These are phyloP conservation scores for Calosoma granatense DNA, from an alignment of 1,140 invertebrate genomes.

Conservation along the genomic window DNA sequence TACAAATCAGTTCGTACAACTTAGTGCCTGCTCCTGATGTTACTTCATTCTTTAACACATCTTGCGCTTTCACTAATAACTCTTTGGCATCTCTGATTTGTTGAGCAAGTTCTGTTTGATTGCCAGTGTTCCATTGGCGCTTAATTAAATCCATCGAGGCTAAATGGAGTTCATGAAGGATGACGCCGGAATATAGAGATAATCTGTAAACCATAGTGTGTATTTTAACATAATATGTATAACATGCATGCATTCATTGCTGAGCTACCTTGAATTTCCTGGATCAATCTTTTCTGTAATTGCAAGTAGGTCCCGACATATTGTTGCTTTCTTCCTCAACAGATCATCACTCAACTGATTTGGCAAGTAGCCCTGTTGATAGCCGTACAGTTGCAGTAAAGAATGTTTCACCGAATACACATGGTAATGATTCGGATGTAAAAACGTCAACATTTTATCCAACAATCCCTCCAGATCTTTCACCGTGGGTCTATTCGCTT, in stretches of 20 bases:
- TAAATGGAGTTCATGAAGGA: conserved; percentile 55
- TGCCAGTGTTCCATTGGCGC: conserved; percentile 37
- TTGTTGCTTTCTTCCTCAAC: conserved; percentile 49
- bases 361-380: conserved; percentile 47
- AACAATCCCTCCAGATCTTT: conserved; percentile 49
- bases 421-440: conserved; percentile 75
- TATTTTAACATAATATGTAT: neutral
- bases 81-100: conserved; percentile 33
- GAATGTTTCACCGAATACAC: conserved; percentile 69
- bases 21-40: conserved; percentile 40
- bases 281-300: conserved; percentile 58
- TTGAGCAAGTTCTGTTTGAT: conserved; percentile 26
- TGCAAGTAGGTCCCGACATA: conserved; percentile 56
- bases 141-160: conserved; percentile 43
- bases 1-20: conserved; percentile 33
- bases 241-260: neutral
- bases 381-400: conserved; percentile 63
- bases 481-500: conserved; percentile 46
- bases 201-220: conserved; percentile 39
- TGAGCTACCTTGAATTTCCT: conserved; percentile 39
- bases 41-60: conserved; percentile 40
- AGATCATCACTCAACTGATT: conserved; percentile 42
- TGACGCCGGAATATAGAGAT: conserved; percentile 57
- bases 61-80: conserved; percentile 35
- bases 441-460: conserved; percentile 49